A percentile compares a stretch with the other conserved stretches of the same genome.
These are phyloP conservation scores for Vireo altiloquus DNA, from an alignment of 2,113 vertebrate species.

Conservation along the genomic window DNA sequence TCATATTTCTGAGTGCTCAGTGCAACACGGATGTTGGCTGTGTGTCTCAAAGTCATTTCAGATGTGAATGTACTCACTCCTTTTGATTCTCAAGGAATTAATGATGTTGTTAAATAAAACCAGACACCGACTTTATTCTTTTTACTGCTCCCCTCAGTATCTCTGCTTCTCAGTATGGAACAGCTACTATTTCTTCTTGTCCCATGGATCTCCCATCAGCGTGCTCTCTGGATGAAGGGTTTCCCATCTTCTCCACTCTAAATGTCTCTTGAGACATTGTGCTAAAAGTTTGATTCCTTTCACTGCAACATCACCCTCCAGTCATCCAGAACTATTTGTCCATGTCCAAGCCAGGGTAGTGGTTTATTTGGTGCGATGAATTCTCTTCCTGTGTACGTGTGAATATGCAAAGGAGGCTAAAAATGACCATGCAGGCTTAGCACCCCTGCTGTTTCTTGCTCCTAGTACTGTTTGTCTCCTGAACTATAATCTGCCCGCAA, in stretches of 20 bases:
- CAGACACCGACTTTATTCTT: background rate
- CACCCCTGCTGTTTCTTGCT: background rate
- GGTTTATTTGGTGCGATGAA: background rate
- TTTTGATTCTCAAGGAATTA: slow-evolving; percentile 27
- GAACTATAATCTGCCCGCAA: background rate
- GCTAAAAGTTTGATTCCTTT: background rate
- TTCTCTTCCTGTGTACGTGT: background rate
- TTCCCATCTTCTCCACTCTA: background rate
- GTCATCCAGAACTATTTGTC: background rate
- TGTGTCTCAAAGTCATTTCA: background rate
- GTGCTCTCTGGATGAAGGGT: background rate
- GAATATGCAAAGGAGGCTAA: background rate
- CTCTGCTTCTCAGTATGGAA: background rate
- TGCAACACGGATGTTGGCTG: background rate
- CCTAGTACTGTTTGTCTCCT: slow-evolving; percentile 4
- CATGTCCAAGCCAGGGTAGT: background rate
- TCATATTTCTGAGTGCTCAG: background rate
- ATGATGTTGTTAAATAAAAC: slow-evolving; percentile 15
- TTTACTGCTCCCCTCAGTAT: background rate
- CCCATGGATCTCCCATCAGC: background rate
- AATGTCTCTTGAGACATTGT: background rate
- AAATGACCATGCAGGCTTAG: background rate
- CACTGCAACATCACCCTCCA: background rate
- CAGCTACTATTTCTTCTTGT: background rate
- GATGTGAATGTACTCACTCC: background rate